Percentiles rank a stretch among this genome's conserved stretches.
phyloP scores from a whole-genome alignment of 2,113 vertebrate genomes.

The Himantopus leucocephalus region DNA sequence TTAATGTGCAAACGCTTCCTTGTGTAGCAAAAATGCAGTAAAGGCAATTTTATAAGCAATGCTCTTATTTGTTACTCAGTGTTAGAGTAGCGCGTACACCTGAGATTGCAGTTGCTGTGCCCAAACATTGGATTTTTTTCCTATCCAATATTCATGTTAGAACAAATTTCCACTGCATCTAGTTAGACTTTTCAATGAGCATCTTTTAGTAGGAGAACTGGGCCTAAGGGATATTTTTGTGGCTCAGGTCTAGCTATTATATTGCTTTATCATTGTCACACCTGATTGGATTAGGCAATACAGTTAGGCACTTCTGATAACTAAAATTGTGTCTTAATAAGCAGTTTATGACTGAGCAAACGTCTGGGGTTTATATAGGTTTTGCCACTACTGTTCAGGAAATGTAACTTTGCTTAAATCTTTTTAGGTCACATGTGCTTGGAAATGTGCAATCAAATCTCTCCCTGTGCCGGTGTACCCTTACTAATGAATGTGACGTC shows the following conservation, averaged over 20 bases:
- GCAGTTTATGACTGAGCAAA: neutral
- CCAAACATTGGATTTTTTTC: neutral
- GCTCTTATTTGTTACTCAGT: neutral
- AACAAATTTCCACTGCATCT: neutral
- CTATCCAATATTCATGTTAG: neutral
- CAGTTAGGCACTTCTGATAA: neutral
- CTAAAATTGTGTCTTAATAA: neutral
- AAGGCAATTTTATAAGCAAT: neutral
- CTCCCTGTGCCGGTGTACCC: no score
- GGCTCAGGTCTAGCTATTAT: neutral
- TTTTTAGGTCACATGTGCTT: neutral
- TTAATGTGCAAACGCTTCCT: neutral
- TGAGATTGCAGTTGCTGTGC: neutral
- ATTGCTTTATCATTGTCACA: neutral
- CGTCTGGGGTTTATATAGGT: neutral
- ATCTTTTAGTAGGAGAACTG: neutral
- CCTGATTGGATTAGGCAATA: neutral
- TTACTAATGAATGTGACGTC: neutral
- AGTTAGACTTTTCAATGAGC: neutral
- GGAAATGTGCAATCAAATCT: neutral
- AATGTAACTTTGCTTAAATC: neutral
- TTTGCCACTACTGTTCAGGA: neutral
- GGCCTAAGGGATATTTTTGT: neutral
- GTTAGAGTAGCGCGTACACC: neutral
- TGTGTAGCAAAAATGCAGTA: neutral